Evolutionary conservation across 1,140 invertebrate species (phyloP).

Genomic region (Drosophila orosa): DNA sequence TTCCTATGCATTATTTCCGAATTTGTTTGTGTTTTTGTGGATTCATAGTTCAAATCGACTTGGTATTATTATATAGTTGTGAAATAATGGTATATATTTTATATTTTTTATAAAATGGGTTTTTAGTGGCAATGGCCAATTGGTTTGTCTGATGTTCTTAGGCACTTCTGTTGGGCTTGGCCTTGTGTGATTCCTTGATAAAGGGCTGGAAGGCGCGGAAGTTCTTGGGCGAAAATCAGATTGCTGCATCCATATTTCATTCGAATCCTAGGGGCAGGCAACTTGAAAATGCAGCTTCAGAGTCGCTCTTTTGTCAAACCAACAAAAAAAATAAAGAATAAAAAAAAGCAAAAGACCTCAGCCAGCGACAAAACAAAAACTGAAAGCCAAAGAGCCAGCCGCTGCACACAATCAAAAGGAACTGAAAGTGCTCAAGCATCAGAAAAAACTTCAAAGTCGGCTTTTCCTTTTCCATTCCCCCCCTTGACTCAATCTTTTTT

Average conservation of each 20-base stretch:
- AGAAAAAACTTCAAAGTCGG: conserved; percentile 55
- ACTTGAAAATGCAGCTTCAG: conserved; percentile 43
- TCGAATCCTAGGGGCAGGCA: conserved; percentile 23
- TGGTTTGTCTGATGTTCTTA: neutral
- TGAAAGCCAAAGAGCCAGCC: conserved; percentile 10
- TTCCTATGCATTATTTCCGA: too few relatives aligned
- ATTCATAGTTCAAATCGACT: neutral
- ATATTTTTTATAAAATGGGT: neutral
- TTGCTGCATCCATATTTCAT: conserved; percentile 35
- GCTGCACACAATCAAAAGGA: conserved; percentile 50
- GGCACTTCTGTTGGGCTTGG: neutral
- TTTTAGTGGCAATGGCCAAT: neutral
- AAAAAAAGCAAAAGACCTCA: too few relatives aligned
- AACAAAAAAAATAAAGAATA: conserved; percentile 1
- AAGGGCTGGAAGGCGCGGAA: neutral
- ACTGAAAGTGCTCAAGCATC: conserved; percentile 47
- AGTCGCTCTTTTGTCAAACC: conserved; percentile 27
- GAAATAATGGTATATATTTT: neutral
- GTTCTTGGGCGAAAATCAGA: conserved; percentile 15
- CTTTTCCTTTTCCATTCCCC: conserved; percentile 42
- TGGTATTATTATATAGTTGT: neutral
- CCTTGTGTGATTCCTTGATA: conserved; percentile 1
- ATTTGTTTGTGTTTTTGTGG: neutral
- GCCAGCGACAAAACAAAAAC: conserved; percentile 28
- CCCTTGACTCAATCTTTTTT: conserved; percentile 17